phyloP scores from a whole-genome alignment of 2,797 vertebrate genomes.

The Neolamprologus multifasciatus region DNA sequence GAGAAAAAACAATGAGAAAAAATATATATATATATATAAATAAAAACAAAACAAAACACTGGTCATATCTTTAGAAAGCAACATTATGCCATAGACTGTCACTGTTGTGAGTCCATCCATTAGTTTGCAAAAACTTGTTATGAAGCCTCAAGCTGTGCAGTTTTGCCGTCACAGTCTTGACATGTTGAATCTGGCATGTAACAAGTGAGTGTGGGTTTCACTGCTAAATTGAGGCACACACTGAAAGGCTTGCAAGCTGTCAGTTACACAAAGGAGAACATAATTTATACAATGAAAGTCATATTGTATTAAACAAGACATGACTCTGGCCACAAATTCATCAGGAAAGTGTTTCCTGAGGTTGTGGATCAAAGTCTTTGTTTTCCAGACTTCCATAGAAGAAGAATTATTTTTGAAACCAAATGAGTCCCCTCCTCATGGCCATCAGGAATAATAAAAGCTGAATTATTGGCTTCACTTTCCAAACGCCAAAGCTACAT shows the following conservation, averaged over 20 bases:
- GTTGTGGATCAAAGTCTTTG: background rate
- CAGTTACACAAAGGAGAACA: background rate
- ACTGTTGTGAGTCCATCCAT: background rate
- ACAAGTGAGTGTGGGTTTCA: background rate
- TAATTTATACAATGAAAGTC: background rate
- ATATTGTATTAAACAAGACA: background rate
- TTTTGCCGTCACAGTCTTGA: background rate
- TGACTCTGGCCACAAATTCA: background rate
- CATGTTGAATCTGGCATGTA: background rate
- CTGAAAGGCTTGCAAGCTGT: background rate
- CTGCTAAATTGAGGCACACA: background rate
- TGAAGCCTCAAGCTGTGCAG: background rate
- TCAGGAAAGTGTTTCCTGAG: background rate
- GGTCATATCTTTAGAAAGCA: background rate
- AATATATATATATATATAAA: fast-evolving
- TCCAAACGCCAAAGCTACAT: background rate
- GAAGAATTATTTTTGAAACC: background rate
- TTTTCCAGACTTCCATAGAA: background rate
- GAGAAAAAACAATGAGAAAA: background rate
- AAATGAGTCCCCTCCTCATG: background rate
- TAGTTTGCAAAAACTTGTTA: background rate
- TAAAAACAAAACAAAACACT: background rate
- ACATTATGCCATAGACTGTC: background rate
- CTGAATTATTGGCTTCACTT: background rate
- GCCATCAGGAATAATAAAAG: background rate